Percentiles rank a stretch among this genome's conserved stretches.
Conservation (phyloP, 2,888 invertebrate species). For the Rhaphigaster nebulosa region DNA sequence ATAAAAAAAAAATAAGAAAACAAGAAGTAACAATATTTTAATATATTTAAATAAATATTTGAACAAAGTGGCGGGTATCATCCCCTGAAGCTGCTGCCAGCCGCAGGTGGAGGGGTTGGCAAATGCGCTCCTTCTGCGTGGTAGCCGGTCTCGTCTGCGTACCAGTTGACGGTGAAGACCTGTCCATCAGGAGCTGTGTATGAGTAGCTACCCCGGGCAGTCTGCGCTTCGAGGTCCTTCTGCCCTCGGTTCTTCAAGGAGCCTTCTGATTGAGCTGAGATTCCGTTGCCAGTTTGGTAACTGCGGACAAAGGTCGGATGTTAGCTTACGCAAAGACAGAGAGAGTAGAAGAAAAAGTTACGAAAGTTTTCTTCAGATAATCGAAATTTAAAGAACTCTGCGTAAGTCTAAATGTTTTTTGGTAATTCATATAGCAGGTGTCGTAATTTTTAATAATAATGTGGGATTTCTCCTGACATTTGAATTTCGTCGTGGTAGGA, state of each 20-base stretch:
- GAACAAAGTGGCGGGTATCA: neutral
- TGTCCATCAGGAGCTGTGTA: constrained; percentile 81
- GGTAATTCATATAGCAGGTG: too few relatives aligned
- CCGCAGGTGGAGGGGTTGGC: constrained; percentile 67
- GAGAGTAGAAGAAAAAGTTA: neutral
- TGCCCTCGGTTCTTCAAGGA: constrained; percentile 75
- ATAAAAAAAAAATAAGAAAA: too few relatives aligned
- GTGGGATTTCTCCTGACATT: too few relatives aligned
- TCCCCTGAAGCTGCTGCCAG: constrained; percentile 64
- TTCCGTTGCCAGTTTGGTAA: constrained; percentile 83
- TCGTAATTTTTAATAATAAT: too few relatives aligned
- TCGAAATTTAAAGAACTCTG: too few relatives aligned
- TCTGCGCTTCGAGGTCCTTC: constrained; percentile 66
- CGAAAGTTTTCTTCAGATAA: neutral
- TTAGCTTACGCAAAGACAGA: neutral
- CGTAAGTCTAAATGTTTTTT: too few relatives aligned
- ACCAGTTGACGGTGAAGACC: constrained; percentile 73
- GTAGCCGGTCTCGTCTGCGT: constrained; percentile 80
- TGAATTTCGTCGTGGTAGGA: too few relatives aligned
- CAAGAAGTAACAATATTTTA: neutral
- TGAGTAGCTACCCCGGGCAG: constrained; percentile 70
- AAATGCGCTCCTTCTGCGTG: constrained; percentile 73
- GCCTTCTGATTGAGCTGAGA: constrained; percentile 79
- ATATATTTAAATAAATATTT: constrained; percentile 2
- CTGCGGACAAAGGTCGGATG: constrained; percentile 68